Conservation (phyloP, 1,140 invertebrate genomes). For the Adelges cooleyi region DNA sequence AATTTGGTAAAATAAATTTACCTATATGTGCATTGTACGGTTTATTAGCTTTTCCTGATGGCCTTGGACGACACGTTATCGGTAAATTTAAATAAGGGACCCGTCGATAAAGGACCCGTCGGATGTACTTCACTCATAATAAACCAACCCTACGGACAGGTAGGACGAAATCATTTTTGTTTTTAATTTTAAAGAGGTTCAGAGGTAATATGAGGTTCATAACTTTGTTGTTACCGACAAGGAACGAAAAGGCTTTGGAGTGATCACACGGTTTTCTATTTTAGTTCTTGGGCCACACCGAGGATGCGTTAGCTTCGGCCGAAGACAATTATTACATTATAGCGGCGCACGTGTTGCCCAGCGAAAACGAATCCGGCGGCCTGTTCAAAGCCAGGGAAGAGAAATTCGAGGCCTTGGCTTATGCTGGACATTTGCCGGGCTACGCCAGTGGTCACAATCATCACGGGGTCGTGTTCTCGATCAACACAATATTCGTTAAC, state of each 20-base stretch:
- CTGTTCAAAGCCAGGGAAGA: slow-evolving; percentile 57
- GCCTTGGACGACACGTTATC: slow-evolving; percentile 69
- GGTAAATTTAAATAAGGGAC: slow-evolving; percentile 36
- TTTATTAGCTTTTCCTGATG: slow-evolving; percentile 61
- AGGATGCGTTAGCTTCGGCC: slow-evolving; percentile 62
- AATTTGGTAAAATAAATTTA: not conserved
- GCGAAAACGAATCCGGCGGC: slow-evolving; percentile 48
- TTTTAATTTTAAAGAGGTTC: no score
- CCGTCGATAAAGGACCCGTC: slow-evolving; percentile 38
- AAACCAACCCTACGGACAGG: slow-evolving; percentile 47
- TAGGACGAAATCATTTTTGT: not conserved
- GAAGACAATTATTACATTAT: slow-evolving; percentile 73
- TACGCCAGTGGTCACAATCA: slow-evolving; percentile 80
- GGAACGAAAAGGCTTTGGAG: no score
- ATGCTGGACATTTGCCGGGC: slow-evolving; percentile 75
- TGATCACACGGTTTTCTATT: slow-evolving; percentile 39
- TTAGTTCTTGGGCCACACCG: slow-evolving; percentile 71
- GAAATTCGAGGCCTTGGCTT: slow-evolving; percentile 69
- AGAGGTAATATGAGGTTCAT: no score
- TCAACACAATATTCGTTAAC: slow-evolving; percentile 67
- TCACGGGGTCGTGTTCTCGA: slow-evolving; percentile 66
- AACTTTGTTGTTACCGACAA: no score
- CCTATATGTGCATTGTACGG: slow-evolving; percentile 16
- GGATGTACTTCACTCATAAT: slow-evolving; percentile 67
- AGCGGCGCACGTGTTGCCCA: slow-evolving; percentile 55